phyloP scores from a whole-genome alignment of 2,113 vertebrate species.

The Lynx canadensis region DNA sequence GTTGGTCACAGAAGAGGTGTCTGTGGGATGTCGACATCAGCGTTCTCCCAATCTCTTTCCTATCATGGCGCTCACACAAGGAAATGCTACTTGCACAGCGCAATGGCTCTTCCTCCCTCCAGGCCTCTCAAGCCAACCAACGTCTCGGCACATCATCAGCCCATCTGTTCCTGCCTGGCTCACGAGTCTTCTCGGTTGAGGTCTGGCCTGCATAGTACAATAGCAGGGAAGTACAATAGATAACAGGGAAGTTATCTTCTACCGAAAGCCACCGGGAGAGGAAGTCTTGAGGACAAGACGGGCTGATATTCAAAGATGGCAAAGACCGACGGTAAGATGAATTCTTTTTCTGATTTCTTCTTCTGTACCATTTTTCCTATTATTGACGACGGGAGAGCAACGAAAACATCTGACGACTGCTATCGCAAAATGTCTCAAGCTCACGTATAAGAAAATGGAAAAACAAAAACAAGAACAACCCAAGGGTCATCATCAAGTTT shows the following conservation, averaged over 20 bases:
- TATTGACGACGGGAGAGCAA: background rate
- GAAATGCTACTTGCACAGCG: no score
- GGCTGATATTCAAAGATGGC: background rate
- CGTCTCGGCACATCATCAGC: background rate
- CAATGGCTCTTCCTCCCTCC: background rate
- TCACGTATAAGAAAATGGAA: background rate
- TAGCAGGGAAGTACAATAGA: background rate
- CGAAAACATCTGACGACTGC: background rate
- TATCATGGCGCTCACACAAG: rapidly evolving
- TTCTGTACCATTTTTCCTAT: background rate
- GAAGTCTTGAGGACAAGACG: background rate
- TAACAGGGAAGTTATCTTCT: background rate
- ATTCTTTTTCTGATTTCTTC: background rate
- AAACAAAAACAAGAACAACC: slow-evolving; percentile 77
- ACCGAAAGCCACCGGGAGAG: background rate
- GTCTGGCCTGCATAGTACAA: background rate
- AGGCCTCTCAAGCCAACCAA: background rate
- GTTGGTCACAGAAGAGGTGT: rapidly evolving
- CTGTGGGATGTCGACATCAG: background rate
- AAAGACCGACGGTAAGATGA: background rate
- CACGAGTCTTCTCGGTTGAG: background rate
- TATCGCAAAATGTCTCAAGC: background rate
- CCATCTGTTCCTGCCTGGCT: background rate
- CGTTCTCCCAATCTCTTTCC: background rate
- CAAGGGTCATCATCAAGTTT: slow-evolving; percentile 90